Evolutionary conservation across 1,140 invertebrate genomes (phyloP), one percentile per base, ranked within the genome.

Genomic region (Bombus affinis): DNA sequence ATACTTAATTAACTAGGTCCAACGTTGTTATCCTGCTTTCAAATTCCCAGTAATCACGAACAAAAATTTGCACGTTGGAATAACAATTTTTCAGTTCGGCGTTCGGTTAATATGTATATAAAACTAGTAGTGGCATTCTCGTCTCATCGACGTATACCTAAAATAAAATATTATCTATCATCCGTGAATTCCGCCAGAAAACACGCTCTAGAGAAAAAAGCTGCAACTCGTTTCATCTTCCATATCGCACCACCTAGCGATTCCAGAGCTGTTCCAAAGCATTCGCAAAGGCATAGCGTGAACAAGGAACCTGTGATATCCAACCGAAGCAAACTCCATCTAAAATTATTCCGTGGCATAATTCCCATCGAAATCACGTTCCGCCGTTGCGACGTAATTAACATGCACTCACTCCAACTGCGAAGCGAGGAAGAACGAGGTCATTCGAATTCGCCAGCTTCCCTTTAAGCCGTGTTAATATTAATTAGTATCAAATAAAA

Each of bases 401-500:
- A 65, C n/a, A 53, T 22, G 18, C 47, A 22, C 47, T 53, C 47
- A 0, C 47, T 8, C 6, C 47, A 53, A 53, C 47, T 53, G 18
- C 3, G 72, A 42, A 12, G 2, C 15, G 3, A 4, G 15, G 35
- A 65, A 42, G 35, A 65, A 42, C 57, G 35, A 39, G 47, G 28
- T 32, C 35, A 53, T 25, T 39, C 18, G 25, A 28, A 53, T 25
- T 32, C n/a, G 32, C 9, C 32, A 18, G 25, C 2, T 72, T 22
- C 47, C 71, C 53, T 28, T 35, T 44, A 66, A 47, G 1, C 3
- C n/a, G 57, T 44, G 32, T 77, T 75, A 78, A 70, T 78, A 78
- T 83, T 68, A 83, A 70, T 78, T 78, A 70, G 37, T 28, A 15
- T 13, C 10, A 25, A 83, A 83, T 77, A 70, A 83, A 83, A 77